Percentiles rank a stretch among this genome's conserved stretches.
These are phyloP conservation scores for Corythaixoides concolor DNA, from an alignment of 2,113 vertebrate genomes.

Conservation along the genomic window DNA sequence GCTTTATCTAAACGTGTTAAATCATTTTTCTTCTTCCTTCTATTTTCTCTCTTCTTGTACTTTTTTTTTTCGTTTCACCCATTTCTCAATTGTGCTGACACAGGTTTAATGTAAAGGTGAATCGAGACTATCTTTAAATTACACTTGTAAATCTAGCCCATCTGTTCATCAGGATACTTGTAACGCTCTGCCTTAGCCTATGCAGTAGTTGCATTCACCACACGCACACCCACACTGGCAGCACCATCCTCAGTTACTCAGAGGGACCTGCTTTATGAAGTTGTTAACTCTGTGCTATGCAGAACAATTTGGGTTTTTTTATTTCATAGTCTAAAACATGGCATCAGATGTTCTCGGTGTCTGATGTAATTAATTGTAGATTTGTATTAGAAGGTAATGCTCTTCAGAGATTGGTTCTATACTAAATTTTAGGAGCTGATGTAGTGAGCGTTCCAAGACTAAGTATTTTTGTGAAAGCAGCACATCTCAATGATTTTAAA, in stretches of 20 bases:
- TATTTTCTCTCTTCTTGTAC: not conserved
- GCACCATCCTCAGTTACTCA: not conserved
- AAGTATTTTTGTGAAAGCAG: not conserved
- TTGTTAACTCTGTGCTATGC: not conserved
- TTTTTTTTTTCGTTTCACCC: not conserved
- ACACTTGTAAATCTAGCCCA: not conserved
- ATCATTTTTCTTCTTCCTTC: not conserved
- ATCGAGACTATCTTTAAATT: not conserved
- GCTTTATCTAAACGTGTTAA: not conserved
- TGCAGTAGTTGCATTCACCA: not conserved
- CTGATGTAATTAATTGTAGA: not conserved
- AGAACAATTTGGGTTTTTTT: not conserved
- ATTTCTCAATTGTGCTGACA: not conserved
- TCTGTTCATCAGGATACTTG: not conserved
- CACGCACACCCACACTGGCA: not conserved
- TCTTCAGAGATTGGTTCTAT: not conserved
- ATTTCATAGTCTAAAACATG: not conserved
- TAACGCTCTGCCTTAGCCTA: not conserved
- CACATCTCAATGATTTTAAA: not conserved
- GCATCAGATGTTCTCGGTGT: not conserved
- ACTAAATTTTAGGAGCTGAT: not conserved
- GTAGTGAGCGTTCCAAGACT: not conserved
- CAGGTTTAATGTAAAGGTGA: not conserved
- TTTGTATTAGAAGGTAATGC: not conserved
- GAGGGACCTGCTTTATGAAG: not conserved